Base-by-base conservation (phyloP, 2,113 vertebrate species). In the Ardeotis arabs region DNA sequence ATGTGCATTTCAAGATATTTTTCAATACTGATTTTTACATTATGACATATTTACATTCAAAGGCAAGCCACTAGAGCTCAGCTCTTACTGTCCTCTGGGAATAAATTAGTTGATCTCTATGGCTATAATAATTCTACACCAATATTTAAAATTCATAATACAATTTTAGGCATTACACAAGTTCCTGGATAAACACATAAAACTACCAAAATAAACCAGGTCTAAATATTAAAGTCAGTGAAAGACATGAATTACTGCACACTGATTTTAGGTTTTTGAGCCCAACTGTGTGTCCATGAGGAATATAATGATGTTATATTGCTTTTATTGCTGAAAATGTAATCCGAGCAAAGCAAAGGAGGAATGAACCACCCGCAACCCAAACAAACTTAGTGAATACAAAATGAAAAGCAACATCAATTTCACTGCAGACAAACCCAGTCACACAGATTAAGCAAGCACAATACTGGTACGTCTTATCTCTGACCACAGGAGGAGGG, bases 381-480 rank as follows among this genome's bases (percentile, higher is more conserved):
- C 98, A 98, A 98, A 98, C 98, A 98, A 98, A 98, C 98, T 99
- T 99, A 98, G 98, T 98, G 98, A 99, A 99, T 98, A 98, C 98
- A 98, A 98, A 99, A 99, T 99, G 99, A 99, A 99, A 99, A 99
- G 99, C 99, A 98, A 99, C 99, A 99, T 99, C 99, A 99, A 99
- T 99, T 99, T 99, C 99, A 98, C 98, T 98, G 98, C 99, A 99
- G 99, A 99, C 99, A 99, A 99, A 99, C 98, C 99, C 98, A 98
- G 99, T 99, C 99, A 99, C 99, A 99, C 99, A 99, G 99, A 99
- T 99, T 99, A 99, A 99, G 99, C 99, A 99, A 99, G 98, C 99
- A 99, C 99, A 99, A 99, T 99, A 99, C 99, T 98, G 97, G 94
- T 98, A 98, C 97, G 98, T 99, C 99, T 99, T 99, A 99, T 99